Evolutionary conservation across 2,888 invertebrate genomes (phyloP).

Genomic region (Pycnomerus fuliginosus): DNA sequence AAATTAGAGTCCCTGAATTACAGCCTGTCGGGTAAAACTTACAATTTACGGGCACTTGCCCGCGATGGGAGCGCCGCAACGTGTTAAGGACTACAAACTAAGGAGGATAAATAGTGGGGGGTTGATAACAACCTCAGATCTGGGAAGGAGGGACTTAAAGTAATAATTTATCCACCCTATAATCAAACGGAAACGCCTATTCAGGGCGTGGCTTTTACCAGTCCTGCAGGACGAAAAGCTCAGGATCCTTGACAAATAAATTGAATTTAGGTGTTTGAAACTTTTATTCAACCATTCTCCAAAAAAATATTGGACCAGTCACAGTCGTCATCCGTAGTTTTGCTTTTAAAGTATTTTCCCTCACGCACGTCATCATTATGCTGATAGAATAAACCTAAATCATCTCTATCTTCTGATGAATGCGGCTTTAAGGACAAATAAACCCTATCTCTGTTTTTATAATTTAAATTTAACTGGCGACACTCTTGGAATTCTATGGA

Average conservation of each 20-base stretch:
- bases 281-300: slow-evolving; percentile 38
- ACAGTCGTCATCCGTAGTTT: slow-evolving; percentile 33
- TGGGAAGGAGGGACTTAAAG: slow-evolving; percentile 26
- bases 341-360: slow-evolving; percentile 45
- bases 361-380: slow-evolving; percentile 31
- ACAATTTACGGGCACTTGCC: slow-evolving; percentile 34
- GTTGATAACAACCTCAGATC: slow-evolving; percentile 9
- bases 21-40: slow-evolving; percentile 36
- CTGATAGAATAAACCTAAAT: slow-evolving; percentile 23
- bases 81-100: slow-evolving; percentile 31
- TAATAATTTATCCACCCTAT: slow-evolving; percentile 25
- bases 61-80: slow-evolving; percentile 29
- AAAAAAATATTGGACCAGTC: slow-evolving; percentile 43
- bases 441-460: slow-evolving; percentile 32
- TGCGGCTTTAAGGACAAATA: slow-evolving; percentile 36
- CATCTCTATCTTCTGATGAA: slow-evolving; percentile 10
- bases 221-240: too few relatives aligned
- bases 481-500: slow-evolving; percentile 35
- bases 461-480: slow-evolving; percentile 35
- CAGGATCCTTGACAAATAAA: too few relatives aligned
- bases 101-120: slow-evolving; percentile 10
- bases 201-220: slow-evolving; percentile 4
- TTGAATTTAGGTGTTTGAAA: too few relatives aligned
- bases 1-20: too few relatives aligned
- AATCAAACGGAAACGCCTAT: slow-evolving; percentile 28